A percentile compares a stretch with the other conserved stretches of the same genome.
phyloP scores from a whole-genome alignment of 1,140 invertebrate genomes.

The Drosophila neocordata region DNA sequence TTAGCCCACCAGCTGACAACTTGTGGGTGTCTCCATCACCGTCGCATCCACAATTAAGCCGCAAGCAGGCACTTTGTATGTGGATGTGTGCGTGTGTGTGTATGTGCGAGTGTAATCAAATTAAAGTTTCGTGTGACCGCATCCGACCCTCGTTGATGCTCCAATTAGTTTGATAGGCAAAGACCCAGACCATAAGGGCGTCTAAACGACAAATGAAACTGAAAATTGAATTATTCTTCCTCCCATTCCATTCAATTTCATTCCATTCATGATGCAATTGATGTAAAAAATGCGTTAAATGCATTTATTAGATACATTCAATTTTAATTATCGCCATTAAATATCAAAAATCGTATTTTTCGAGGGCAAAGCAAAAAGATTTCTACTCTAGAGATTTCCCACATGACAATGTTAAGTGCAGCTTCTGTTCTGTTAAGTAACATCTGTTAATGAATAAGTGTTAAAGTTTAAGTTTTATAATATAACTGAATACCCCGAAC shows the following conservation, averaged over 20 bases:
- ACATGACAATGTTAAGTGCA: too few species aligned
- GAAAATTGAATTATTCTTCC: constrained; percentile 62
- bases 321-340: constrained; percentile 46
- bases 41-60: constrained; percentile 14
- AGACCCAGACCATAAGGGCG: constrained; percentile 31
- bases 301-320: constrained; percentile 34
- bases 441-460: neutral
- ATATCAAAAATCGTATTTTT: constrained; percentile 16
- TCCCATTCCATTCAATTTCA: neutral
- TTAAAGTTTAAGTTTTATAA: too few species aligned
- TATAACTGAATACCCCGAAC: too few species aligned
- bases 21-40: constrained; percentile 29
- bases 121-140: constrained; percentile 63
- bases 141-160: constrained; percentile 55
- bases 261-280: constrained; percentile 27
- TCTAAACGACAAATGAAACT: constrained; percentile 29
- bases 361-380: neutral
- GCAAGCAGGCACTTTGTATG: constrained; percentile 38
- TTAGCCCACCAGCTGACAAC: constrained; percentile 47
- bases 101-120: constrained; percentile 53
- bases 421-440: neutral
- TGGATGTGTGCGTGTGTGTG: neutral
- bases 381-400: neutral
- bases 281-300: constrained; percentile 43
- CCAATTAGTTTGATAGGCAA: constrained; percentile 62